Conservation (phyloP, 2,888 invertebrate species). For the Chouioia cunea region DNA sequence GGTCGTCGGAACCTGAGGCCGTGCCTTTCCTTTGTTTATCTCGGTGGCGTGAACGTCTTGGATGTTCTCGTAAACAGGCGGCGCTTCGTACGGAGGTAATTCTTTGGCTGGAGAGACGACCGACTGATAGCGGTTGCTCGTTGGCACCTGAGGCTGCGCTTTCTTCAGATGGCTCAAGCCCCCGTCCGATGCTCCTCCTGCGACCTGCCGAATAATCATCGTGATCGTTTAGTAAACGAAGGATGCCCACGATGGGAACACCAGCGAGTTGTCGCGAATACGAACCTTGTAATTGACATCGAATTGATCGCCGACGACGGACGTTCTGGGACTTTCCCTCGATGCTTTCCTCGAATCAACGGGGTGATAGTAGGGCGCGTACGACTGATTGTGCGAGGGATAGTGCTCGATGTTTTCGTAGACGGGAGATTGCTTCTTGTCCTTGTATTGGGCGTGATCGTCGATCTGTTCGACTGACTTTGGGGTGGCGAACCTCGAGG, state of each 20-base stretch:
- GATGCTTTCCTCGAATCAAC: conserved; percentile 69
- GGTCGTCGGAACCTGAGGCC: conserved; percentile 67
- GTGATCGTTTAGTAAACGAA: no score
- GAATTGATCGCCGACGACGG: conserved; percentile 63
- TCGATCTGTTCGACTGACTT: conserved; percentile 79
- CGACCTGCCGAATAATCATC: no score
- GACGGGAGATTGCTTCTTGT: conserved; percentile 71
- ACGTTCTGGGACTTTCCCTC: conserved; percentile 64
- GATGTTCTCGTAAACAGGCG: conserved; percentile 75
- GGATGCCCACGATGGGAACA: no score
- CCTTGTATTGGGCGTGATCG: conserved; percentile 61
- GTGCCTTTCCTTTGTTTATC: conserved; percentile 63
- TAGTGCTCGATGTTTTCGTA: conserved; percentile 90
- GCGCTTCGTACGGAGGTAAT: conserved; percentile 71
- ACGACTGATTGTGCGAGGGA: conserved; percentile 71
- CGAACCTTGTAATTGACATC: conserved; percentile 67
- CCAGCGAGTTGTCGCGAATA: no score
- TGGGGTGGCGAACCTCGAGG: conserved; percentile 83
- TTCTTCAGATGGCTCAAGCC: conserved; percentile 71
- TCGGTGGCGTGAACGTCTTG: conserved; percentile 70
- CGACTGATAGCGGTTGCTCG: conserved; percentile 73
- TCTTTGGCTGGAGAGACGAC: conserved; percentile 73
- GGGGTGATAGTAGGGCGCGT: conserved; percentile 76
- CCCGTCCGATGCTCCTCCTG: conserved; percentile 25
- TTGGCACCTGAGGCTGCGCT: conserved; percentile 86